Evolutionary conservation across 1,140 invertebrate genomes (phyloP).

Genomic region (Leptestheria dahalacensis): DNA sequence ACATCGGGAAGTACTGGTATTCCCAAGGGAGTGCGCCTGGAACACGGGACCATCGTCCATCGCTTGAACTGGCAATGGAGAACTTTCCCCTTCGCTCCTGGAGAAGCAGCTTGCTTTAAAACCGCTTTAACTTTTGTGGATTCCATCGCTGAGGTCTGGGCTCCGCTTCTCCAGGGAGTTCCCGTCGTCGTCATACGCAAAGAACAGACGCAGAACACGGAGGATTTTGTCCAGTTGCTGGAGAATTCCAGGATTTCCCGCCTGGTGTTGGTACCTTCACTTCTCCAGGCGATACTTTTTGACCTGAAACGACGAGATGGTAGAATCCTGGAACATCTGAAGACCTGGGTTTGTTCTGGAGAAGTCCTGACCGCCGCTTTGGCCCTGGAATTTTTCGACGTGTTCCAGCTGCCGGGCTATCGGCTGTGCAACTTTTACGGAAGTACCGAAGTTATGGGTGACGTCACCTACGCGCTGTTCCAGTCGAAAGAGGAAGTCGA

Average conservation of each 20-base stretch:
- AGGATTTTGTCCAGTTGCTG: slow-evolving; percentile 46
- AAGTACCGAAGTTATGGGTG: slow-evolving; percentile 72
- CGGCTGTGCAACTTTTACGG: slow-evolving; percentile 73
- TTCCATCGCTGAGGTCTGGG: slow-evolving; percentile 71
- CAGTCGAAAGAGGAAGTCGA: slow-evolving; percentile 37
- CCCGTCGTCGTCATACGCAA: slow-evolving; percentile 53
- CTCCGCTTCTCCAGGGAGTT: slow-evolving; percentile 50
- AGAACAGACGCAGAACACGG: slow-evolving; percentile 52
- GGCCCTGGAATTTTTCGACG: slow-evolving; percentile 51
- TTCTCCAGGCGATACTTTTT: slow-evolving; percentile 57
- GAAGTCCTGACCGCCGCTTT: slow-evolving; percentile 51
- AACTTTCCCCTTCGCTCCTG: slow-evolving; percentile 46
- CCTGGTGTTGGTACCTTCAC: slow-evolving; percentile 63
- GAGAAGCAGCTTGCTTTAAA: slow-evolving; percentile 64
- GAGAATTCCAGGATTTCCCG: slow-evolving; percentile 55
- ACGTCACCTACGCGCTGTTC: slow-evolving; percentile 51
- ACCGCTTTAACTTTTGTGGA: slow-evolving; percentile 79
- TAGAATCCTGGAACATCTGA: slow-evolving; percentile 36
- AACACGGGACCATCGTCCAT: slow-evolving; percentile 61
- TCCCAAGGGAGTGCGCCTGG: slow-evolving; percentile 78
- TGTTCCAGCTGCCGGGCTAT: slow-evolving; percentile 28
- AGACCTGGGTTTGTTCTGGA: slow-evolving; percentile 67
- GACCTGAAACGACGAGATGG: slow-evolving; percentile 34
- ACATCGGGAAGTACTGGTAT: slow-evolving; percentile 85
- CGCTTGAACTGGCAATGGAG: slow-evolving; percentile 71